These are phyloP conservation scores for Nesogale talazaci DNA, from an alignment of 2,113 vertebrate genomes.

Conservation along the genomic window DNA sequence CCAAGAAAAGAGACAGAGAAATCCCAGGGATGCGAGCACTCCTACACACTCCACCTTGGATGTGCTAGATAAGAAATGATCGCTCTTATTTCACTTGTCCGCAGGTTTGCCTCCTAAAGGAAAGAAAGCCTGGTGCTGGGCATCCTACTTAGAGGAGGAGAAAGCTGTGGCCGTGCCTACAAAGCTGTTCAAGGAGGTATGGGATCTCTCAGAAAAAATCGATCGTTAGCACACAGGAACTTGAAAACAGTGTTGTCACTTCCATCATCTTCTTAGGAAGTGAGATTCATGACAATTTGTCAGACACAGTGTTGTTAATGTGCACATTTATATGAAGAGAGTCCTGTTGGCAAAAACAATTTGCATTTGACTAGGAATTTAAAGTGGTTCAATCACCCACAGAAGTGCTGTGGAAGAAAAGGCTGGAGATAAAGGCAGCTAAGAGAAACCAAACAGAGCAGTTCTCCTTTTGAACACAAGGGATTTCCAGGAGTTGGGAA, in stretches of 20 bases:
- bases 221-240: not conserved
- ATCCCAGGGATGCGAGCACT: not conserved
- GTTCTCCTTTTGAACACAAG: not conserved
- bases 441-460: not conserved
- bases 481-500: not conserved
- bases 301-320: not conserved
- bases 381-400: not conserved
- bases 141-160: conserved; percentile 96
- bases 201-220: not conserved
- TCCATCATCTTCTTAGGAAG: not conserved
- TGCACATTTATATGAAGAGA: not conserved
- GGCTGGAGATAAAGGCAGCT: not conserved
- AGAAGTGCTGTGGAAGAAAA: not conserved
- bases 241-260: not conserved
- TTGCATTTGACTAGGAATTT: not conserved
- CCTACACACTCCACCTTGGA: rapidly evolving
- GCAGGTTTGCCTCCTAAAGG: conserved; percentile 89
- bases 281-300: not conserved
- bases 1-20: not conserved
- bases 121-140: conserved; percentile 97
- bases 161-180: conserved; percentile 92
- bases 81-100: conserved; percentile 28
- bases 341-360: not conserved
- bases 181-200: conserved; percentile 98
- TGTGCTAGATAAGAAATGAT: not conserved